Base-by-base conservation (phyloP, 2,888 invertebrate species). In the Ethmia dodecea region DNA sequence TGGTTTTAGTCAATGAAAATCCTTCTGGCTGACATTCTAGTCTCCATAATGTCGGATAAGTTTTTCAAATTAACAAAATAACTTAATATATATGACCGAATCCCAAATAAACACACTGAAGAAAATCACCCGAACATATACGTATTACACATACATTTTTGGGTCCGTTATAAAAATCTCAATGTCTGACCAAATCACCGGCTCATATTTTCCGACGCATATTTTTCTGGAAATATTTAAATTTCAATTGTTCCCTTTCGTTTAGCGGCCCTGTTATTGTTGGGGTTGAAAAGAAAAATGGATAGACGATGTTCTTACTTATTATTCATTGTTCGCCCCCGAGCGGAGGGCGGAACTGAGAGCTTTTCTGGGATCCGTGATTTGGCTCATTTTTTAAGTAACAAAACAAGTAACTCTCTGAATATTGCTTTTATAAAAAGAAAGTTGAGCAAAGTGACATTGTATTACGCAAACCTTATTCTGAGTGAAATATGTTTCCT, bases 341-440 rank as follows among this genome's bases (percentile, higher is more conserved):
- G 26, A n/a, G 3, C 10, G 5, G 27, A 24, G 20, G 25, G 15
- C 10, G 6, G 22, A 14, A 18, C 49, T 57, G 51, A 55, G 55
- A 67, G 73, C 72, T 67, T 75, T 73, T 60, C 68, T 60, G 56
- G 52, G 52, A 68, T 60, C 56, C 69, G 65, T 80, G 81, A 81
- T 78, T 76, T 65, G 60, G 63, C 78, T 77, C 73, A 77, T 79
- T 81, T 79, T 81, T 80, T 66, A 75, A 74, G 68, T 73, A 75
- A 72, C 69, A 79, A 77, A 71, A 75, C 73, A 73, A 73, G 77
- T 77, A 64, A 51, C 58, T 57, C 53, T 58, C 51, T 49, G 61
- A 72, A 66, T 60, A 69, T 66, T 66, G 49, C 40, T 38, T 47
- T 53, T 51, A 40, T 55, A 43, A 55, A 60, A 55, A 59, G 52